A percentile compares a stretch with the other conserved stretches of the same genome.
These are phyloP conservation scores for Mya arenaria DNA, from an alignment of 1,140 invertebrate genomes.

Conservation along the genomic window DNA sequence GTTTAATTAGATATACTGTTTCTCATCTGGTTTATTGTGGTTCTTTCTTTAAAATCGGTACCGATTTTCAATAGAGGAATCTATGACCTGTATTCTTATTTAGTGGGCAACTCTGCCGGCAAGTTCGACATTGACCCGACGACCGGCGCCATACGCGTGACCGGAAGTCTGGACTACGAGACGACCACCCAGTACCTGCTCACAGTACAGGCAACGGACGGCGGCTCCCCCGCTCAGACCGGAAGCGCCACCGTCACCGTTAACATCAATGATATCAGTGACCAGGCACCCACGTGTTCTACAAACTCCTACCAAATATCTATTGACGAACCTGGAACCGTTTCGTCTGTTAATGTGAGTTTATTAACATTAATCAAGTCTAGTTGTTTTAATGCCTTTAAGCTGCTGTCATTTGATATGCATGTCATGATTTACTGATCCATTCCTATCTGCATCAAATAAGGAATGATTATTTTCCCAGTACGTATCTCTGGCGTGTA, in stretches of 20 bases:
- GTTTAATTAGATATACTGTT: no score
- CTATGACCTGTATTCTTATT: neutral
- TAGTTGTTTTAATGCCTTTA: no score
- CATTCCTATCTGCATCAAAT: no score
- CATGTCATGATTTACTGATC: no score
- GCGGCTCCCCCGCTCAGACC: constrained; percentile 31
- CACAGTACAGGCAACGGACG: constrained; percentile 59
- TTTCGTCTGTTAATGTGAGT: no score
- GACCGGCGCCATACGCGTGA: constrained; percentile 46
- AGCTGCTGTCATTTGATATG: no score
- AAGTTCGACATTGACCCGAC: constrained; percentile 56
- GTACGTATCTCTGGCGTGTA: constrained; percentile 60
- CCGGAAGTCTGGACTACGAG: constrained; percentile 48
- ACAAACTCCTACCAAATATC: neutral
- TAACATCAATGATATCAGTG: constrained; percentile 62
- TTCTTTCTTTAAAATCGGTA: neutral
- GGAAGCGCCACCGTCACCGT: constrained; percentile 49
- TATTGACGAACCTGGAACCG: constrained; percentile 9
- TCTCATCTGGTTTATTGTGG: no score
- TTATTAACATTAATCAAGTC: no score
- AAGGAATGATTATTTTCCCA: no score
- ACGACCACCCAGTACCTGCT: constrained; percentile 29
- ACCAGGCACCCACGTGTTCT: constrained; percentile 63
- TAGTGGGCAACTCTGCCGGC: neutral
- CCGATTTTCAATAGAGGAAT: constrained; percentile 24